Conservation (phyloP, 1,140 invertebrate species). For the Rhopalosiphum padi region DNA sequence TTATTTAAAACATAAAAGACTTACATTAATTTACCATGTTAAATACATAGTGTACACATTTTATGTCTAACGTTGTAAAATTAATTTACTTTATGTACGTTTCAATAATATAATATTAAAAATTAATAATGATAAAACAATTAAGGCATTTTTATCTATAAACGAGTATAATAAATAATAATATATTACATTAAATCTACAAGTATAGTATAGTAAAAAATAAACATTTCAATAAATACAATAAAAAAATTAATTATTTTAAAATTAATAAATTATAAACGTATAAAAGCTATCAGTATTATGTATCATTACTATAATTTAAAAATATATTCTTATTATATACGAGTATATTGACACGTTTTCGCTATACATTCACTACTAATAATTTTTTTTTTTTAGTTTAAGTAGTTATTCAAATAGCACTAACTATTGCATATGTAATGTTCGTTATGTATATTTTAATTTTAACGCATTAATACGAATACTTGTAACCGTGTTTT, state of each 20-base stretch:
- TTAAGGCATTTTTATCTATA: not conserved
- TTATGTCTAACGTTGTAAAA: too few species aligned
- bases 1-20: too few species aligned
- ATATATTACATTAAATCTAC: not conserved
- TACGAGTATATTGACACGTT: not conserved
- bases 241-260: not conserved
- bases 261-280: not conserved
- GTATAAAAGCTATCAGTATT: not conserved
- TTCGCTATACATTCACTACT: not conserved
- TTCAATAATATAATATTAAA: not conserved
- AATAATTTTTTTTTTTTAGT: too few species aligned
- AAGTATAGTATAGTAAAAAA: not conserved
- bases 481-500: conserved; percentile 65
- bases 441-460: not conserved
- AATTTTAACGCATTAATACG: conserved; percentile 58
- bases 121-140: not conserved
- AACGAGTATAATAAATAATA: not conserved
- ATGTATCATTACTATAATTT: not conserved
- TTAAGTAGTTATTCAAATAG: too few species aligned
- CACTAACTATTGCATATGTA: not conserved
- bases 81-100: too few species aligned
- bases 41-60: too few species aligned
- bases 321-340: not conserved
- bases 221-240: not conserved
- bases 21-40: too few species aligned